phyloP scores from a whole-genome alignment of 2,888 invertebrate species.

The Acrobeloides nanus region DNA sequence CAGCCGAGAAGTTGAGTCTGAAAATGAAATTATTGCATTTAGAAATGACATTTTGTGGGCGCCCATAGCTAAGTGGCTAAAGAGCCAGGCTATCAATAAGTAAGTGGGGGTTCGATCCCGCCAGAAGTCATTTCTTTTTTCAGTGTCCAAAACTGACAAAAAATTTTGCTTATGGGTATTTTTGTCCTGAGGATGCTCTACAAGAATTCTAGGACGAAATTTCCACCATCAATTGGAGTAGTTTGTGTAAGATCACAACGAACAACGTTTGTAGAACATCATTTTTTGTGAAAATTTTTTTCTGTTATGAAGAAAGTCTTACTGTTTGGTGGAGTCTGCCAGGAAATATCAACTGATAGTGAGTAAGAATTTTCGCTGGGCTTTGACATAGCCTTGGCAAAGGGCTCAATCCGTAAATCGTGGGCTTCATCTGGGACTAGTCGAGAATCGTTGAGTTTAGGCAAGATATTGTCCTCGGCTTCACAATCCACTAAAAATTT shows the following conservation, averaged over 20 bases:
- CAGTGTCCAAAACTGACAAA: no score
- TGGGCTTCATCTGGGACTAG: constrained; percentile 35
- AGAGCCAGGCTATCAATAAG: no score
- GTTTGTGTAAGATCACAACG: no score
- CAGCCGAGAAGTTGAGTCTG: constrained; percentile 35
- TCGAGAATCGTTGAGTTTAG: constrained; percentile 18
- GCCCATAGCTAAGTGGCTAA: no score
- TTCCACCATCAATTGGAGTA: no score
- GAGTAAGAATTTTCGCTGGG: constrained; percentile 28
- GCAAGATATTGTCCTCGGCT: constrained; percentile 17
- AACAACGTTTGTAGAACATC: no score
- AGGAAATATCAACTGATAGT: constrained; percentile 49
- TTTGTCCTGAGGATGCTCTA: no score
- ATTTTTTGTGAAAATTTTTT: no score
- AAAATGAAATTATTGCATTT: constrained; percentile 10
- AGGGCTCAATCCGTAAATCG: constrained; percentile 43
- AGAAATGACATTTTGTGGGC: neutral
- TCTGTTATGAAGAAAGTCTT: constrained; percentile 8
- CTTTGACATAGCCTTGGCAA: constrained; percentile 34
- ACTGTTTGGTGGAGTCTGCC: constrained; percentile 50
- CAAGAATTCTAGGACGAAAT: no score
- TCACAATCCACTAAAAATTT: constrained; percentile 38
- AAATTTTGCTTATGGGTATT: no score
- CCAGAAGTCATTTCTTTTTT: no score
- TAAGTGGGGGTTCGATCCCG: no score